These are phyloP conservation scores for Scomberomorus guttatus DNA, from an alignment of 2,797 vertebrate species.

Conservation along the genomic window DNA sequence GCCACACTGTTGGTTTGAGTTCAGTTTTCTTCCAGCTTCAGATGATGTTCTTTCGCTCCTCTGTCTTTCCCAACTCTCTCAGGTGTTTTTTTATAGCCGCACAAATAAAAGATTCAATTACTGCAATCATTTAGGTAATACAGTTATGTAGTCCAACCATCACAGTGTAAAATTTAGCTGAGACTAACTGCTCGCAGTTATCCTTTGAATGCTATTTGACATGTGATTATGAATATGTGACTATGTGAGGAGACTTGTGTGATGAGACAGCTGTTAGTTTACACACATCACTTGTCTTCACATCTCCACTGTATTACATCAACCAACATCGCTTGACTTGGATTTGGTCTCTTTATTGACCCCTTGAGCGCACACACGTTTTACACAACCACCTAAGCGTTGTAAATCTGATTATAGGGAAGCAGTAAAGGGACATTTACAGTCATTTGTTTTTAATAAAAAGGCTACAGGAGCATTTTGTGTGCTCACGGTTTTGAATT, in stretches of 20 bases:
- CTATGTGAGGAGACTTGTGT: neutral
- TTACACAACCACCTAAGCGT: neutral
- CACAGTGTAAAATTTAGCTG: neutral
- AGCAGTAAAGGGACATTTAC: neutral
- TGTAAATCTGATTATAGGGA: neutral
- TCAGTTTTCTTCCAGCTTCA: neutral
- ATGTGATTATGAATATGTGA: neutral
- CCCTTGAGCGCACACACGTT: neutral
- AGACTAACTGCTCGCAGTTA: neutral
- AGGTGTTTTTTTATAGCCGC: neutral
- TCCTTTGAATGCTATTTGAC: neutral
- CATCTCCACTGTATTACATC: neutral
- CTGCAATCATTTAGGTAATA: neutral
- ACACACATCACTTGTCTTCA: neutral
- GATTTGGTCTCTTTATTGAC: neutral
- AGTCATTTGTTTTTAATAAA: neutral
- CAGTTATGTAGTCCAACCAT: neutral
- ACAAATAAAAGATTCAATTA: neutral
- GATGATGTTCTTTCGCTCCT: neutral
- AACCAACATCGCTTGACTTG: neutral
- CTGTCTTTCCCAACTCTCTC: neutral
- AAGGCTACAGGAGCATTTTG: neutral
- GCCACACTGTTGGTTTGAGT: neutral
- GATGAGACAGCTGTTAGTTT: neutral
- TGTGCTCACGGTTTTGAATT: neutral